Base-by-base conservation (phyloP, 2,888 invertebrate species). In the Pandemis heparana region DNA sequence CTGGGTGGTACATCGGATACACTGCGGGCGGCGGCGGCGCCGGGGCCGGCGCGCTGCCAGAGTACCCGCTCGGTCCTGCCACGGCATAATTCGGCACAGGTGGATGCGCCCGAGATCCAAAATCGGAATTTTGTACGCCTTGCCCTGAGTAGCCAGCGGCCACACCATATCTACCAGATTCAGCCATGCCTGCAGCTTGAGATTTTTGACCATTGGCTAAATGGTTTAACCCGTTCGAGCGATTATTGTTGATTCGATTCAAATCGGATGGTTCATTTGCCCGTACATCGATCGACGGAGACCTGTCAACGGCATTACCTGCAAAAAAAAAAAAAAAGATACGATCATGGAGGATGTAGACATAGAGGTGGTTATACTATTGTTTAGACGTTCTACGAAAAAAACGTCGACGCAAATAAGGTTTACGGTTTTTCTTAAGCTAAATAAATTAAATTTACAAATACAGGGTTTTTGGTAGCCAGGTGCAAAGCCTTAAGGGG, bases 1-100 rank as follows among this genome's bases (percentile, higher is more conserved):
- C 74, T 5, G 79, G 76, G 43, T 81, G 81, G 63, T 75, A 82
- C 5, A 76, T 74, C 43, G 79, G 32, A 53, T 79, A 83, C 16
- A 61, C 46, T 1, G 70, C 14, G 5, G 77, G 53, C 9, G 75
- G 69, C 10, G 75, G 69, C 2, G 67, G 61, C 32, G 76, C 74
- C 4, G 77, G 65, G 38, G 74, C 68, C n/a, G 73, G 39, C 16
- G 56, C 61, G 14, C 41, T 48, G 61, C 39, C 65, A 9, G 39
- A 32, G 41, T 63, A 75, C 32, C 63, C 71, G 59, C 71, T 72
- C 9, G 71, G 66, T 7, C 71, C 71, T 9, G 75, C 41, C 51
- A 65, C 56, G 14, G 66, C 32, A n/a, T 65, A 75, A 48, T 41
- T 71, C 38, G 71, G 61, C 63, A 59, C 53, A 0, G 53, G 39